Conservation (phyloP, 2,888 invertebrate species). For the Drosophila lutescens region DNA sequence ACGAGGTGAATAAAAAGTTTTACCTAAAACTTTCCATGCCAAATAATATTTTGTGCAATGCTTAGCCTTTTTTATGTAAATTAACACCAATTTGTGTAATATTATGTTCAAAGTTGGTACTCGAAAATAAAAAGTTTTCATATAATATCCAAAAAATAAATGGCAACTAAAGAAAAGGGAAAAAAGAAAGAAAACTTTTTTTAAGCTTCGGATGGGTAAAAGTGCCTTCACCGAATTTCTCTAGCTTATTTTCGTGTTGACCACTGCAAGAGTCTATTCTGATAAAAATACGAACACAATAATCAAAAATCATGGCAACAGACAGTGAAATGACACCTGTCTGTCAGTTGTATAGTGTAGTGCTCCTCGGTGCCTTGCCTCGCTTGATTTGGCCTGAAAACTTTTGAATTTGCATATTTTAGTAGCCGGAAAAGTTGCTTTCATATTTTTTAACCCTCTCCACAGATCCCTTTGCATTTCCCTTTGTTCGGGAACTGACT, state of each 20-base stretch:
- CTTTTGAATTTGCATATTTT: slow-evolving; percentile 76
- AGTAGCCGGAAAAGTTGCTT: slow-evolving; percentile 47
- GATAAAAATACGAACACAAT: slow-evolving; percentile 50
- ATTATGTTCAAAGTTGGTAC: slow-evolving; percentile 62
- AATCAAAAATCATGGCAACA: slow-evolving; percentile 71
- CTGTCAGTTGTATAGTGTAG: slow-evolving; percentile 39
- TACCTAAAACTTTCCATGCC: slow-evolving; percentile 4
- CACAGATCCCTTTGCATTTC: slow-evolving; percentile 38
- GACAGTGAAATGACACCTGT: slow-evolving; percentile 73
- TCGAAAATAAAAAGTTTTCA: slow-evolving; percentile 57
- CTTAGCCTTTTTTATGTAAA: slow-evolving; percentile 56
- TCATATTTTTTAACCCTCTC: slow-evolving; percentile 41
- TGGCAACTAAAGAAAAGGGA: background rate
- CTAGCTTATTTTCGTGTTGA: slow-evolving; percentile 46
- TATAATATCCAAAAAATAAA: slow-evolving; percentile 30
- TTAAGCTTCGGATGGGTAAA: background rate
- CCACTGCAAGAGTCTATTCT: slow-evolving; percentile 34
- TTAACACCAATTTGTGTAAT: slow-evolving; percentile 71
- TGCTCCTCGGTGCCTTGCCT: slow-evolving; percentile 19
- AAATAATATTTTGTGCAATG: slow-evolving; percentile 37
- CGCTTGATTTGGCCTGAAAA: slow-evolving; percentile 71
- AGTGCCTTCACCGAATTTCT: slow-evolving; percentile 10
- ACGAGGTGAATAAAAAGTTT: slow-evolving; percentile 18
- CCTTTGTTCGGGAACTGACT: slow-evolving; percentile 47
- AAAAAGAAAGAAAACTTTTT: slow-evolving; percentile 18